phyloP scores from a whole-genome alignment of 2,113 vertebrate species.

The Psilopsiagon aurifrons region DNA sequence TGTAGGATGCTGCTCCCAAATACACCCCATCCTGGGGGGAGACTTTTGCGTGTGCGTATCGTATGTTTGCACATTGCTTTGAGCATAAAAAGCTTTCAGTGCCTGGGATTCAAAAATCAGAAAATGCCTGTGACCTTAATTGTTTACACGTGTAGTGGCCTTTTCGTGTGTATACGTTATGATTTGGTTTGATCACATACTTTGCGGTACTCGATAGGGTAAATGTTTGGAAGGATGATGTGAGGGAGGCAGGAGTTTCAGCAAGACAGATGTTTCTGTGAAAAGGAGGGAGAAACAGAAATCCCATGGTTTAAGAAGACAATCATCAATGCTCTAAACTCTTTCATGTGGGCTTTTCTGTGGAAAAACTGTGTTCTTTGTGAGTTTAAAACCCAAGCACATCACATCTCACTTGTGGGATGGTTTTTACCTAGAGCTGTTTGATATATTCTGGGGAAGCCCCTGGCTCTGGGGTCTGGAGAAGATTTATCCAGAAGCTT shows the following conservation, averaged over 20 bases:
- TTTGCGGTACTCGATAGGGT: rapidly evolving
- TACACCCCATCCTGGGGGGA: background rate
- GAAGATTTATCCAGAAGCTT: background rate
- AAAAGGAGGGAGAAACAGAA: background rate
- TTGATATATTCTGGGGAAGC: rapidly evolving
- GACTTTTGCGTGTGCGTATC: background rate
- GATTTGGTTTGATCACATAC: background rate
- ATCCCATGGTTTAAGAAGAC: background rate
- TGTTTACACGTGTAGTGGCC: background rate
- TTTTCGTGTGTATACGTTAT: background rate
- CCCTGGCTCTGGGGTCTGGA: background rate
- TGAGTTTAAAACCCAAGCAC: background rate
- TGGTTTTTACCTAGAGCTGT: background rate
- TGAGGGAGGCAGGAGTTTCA: background rate
- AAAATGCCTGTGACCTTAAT: background rate
- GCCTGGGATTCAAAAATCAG: background rate
- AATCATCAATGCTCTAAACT: rapidly evolving
- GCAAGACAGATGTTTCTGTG: background rate
- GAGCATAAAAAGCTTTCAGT: background rate
- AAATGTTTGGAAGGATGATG: background rate
- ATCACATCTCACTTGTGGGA: rapidly evolving
- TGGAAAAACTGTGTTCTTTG: background rate
- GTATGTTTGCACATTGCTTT: background rate
- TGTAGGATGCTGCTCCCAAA: conserved; percentile 39
- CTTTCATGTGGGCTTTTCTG: background rate